phyloP scores from a whole-genome alignment of 2,113 vertebrate genomes.

The Ceuthmochares aereus region DNA sequence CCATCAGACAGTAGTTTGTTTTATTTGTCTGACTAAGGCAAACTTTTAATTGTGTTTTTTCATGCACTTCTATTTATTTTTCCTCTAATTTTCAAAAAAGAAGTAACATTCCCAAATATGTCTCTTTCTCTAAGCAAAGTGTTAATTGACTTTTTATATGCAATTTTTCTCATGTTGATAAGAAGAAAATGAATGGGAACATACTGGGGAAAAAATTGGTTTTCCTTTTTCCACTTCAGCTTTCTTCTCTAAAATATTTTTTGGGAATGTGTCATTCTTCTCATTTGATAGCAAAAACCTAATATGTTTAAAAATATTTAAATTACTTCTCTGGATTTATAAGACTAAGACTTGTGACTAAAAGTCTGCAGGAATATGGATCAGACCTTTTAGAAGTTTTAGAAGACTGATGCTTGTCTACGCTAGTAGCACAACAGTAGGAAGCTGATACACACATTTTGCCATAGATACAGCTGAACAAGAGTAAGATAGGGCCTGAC shows the following conservation, averaged over 20 bases:
- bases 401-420: not conserved
- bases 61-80: not conserved
- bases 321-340: not conserved
- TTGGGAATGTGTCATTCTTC: accelerated
- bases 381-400: not conserved
- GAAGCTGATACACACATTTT: not conserved
- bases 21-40: not conserved
- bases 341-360: not conserved
- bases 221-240: not conserved
- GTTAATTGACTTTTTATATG: not conserved
- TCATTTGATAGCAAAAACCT: not conserved
- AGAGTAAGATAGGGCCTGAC: not conserved
- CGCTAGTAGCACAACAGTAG: not conserved
- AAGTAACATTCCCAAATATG: not conserved
- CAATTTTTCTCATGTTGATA: not conserved
- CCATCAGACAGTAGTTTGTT: not conserved
- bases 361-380: not conserved
- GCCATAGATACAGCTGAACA: not conserved
- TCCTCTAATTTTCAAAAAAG: not conserved
- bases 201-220: not conserved
- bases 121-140: not conserved
- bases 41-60: not conserved
- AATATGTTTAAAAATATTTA: not conserved
- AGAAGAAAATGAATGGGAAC: not conserved
- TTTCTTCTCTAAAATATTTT: not conserved